Conservation (phyloP, 1,140 invertebrate species). For the Habropoda laboriosa region DNA sequence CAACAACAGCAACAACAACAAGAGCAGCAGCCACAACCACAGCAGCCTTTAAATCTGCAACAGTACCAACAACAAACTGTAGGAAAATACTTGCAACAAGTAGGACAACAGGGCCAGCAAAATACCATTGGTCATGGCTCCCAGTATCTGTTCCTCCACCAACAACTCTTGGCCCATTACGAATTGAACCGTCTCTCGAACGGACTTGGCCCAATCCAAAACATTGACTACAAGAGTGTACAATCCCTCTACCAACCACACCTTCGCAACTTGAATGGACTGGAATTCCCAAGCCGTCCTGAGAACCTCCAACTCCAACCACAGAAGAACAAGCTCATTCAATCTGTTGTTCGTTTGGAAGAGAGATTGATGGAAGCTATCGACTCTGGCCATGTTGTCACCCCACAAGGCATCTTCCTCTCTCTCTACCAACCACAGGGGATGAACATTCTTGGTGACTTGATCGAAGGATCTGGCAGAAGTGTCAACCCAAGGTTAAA, state of each 20-base stretch:
- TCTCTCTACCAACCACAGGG: constrained; percentile 78
- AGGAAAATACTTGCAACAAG: constrained; percentile 65
- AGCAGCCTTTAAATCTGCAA: constrained; percentile 13
- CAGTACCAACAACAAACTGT: constrained; percentile 45
- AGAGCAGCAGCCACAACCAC: too few species aligned
- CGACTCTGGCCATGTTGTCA: constrained; percentile 84
- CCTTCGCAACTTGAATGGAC: constrained; percentile 84
- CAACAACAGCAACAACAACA: constrained; percentile 17
- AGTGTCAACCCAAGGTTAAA: constrained; percentile 78
- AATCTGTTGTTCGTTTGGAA: constrained; percentile 82
- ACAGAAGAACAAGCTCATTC: constrained; percentile 66
- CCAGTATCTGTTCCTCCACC: constrained; percentile 81
- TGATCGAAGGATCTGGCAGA: constrained; percentile 80
- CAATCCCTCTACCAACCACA: constrained; percentile 84
- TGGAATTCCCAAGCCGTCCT: constrained; percentile 84
- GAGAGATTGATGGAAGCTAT: constrained; percentile 85
- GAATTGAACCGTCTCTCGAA: constrained; percentile 81
- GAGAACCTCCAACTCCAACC: constrained; percentile 82
- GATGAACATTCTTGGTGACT: constrained; percentile 80
- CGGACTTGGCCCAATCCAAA: constrained; percentile 77
- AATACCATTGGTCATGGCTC: constrained; percentile 73
- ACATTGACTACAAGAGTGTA: constrained; percentile 80
- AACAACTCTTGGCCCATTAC: constrained; percentile 81
- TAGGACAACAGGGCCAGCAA: constrained; percentile 77
- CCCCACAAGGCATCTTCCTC: constrained; percentile 74